Evolutionary conservation across 1,140 invertebrate genomes (phyloP), one percentile per base, ranked within the genome.

Genomic region (Trachymyrmex cornetzi): DNA sequence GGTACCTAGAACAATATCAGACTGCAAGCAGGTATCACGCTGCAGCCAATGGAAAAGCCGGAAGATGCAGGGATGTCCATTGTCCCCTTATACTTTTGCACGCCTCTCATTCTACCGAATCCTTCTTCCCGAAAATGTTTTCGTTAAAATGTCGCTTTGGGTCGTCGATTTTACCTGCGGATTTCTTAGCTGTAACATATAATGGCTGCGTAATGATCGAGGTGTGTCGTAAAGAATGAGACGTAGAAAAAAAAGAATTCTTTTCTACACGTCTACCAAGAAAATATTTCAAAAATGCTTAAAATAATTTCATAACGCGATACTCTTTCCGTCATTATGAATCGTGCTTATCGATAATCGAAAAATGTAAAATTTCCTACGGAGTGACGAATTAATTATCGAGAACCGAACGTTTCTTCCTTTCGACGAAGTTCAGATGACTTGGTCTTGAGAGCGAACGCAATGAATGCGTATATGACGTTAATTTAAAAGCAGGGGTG

Each of bases 121-220:
- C 19, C 24, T 7, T 74, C 84, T 84, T 74, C 59, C 27, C 85
- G 77, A 90, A 90, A 81, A 79, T 90, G 74, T 85, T 57, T 77
- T 87, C 34, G 61, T 79, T 55, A 53, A 5, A 48, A 22, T 27
- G 6, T 77, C 14, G 24, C 19, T 27, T 55, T 16, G n/a, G 22
- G 34, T 66, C 19, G 14, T 67, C 77, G 27, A 6, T 57, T 69
- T 69, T 81, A 59, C 53, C 79, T 71, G 53, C 34, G 38, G 77
- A 69, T 81, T 34, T 81, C n/a, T 69, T 48, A 38, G n/a, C 5
- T 34, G 2, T 63, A 34, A 1, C 27, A 30, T 24, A 71, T 81
- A 71, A 81, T 59, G 9, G 79, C 34, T 22, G 44, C 34, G 50
- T 81, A 81, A 81, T 71, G 34, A n/a, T n/a, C n/a, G n/a, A 81